Conservation (phyloP, 2,888 invertebrate species). For the Lepidocyrtoides sp. region DNA sequence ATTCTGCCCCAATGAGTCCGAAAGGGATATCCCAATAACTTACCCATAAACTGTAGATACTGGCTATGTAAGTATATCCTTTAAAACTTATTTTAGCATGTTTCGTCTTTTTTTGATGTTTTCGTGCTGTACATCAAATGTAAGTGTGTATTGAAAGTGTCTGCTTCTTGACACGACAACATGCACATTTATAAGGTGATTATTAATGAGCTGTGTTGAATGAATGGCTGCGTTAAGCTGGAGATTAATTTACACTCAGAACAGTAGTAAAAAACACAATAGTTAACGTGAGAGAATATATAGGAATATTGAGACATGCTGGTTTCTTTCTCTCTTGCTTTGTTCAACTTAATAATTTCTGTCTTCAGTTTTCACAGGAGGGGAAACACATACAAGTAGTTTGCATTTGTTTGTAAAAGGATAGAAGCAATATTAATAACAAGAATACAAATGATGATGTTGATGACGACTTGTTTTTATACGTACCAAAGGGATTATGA, state of each 20-base stretch:
- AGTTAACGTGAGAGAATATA: too few species aligned
- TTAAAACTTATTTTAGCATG: neutral
- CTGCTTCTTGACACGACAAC: neutral
- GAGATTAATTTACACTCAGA: conserved; percentile 41
- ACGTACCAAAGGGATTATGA: conserved; percentile 2
- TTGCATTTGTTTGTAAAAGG: neutral
- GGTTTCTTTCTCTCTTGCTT: neutral
- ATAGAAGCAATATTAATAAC: neutral
- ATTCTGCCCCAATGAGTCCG: too few species aligned
- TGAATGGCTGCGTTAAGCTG: conserved; percentile 25
- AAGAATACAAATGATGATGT: neutral
- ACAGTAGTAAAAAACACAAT: neutral
- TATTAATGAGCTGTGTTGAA: conserved; percentile 60
- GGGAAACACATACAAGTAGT: neutral
- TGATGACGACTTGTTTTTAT: neutral
- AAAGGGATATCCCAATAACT: too few species aligned
- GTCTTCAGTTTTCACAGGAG: neutral
- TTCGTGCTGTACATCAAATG: neutral
- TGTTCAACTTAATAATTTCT: neutral
- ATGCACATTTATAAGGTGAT: conserved; percentile 55
- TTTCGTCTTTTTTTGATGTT: neutral
- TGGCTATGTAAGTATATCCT: too few species aligned
- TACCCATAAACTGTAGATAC: neutral
- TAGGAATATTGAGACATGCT: neutral
- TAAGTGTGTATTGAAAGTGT: neutral